Base-by-base conservation (phyloP, 2,797 vertebrate species). In the Galaxias olidus region DNA sequence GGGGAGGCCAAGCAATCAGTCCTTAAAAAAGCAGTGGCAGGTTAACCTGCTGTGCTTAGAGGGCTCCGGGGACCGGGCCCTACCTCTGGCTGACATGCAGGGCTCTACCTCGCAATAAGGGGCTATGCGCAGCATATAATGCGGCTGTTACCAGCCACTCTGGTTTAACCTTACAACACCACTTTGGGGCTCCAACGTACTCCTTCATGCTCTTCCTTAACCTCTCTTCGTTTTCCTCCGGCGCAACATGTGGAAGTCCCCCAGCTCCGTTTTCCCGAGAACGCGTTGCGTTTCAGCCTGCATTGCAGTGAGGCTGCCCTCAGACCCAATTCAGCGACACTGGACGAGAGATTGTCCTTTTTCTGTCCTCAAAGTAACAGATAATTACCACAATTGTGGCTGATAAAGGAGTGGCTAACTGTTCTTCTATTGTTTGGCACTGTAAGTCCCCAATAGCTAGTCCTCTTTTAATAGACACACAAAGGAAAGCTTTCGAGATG, bases 41-140 rank as follows among this genome's bases (percentile, higher is more conserved):
- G 92, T 95, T 93, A 94, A 94, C 94, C 93, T 91, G 92, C 95
- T 95, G 94, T 92, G 94, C 92, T 91, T 92, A 92, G 89, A 91
- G 93, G 88, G 90, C 95, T 93, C 93, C 81, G 80, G 91, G 92
- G 94, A 96, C 80, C 75, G 78, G 90, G 87, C 91, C 89, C 88
- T 83, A 92, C 91, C 90, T 89, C 91, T 91, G 88, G 90, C 91
- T 93, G 90, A 92, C 91, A 93, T 94, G 91, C 92, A 90, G 88
- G 76, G 84, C 92, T 90, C 91, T 93, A 91, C 91, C 91, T 92
- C 91, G 91, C 88, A 92, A 92, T 84, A 91, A 89, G 91, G 84
- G 89, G 90, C 91, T 79, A 68, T 15, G 81, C 83, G 90, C 85
- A 51, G 69, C 15, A 87, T 87, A 94, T 91, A 95, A 93, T 85